Percentiles rank a stretch among this genome's conserved stretches.
Conservation (phyloP, 2,113 vertebrate species). For the Rhadina sibilatrix region DNA sequence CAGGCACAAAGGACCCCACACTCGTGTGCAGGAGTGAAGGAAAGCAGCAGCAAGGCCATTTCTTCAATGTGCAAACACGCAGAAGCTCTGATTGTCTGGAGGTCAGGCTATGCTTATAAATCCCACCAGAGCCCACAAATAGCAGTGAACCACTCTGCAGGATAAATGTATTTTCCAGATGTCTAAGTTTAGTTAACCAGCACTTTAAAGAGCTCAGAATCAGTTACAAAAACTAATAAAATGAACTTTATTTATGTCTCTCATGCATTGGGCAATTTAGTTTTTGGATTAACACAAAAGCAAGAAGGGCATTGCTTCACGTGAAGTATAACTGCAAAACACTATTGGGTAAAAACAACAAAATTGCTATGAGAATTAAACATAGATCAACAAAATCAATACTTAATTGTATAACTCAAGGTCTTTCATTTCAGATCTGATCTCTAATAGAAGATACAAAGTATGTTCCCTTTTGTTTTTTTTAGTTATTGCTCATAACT, state of each 20-base stretch:
- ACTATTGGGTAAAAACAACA: constrained; percentile 61
- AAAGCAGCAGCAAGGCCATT: neutral
- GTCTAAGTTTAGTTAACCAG: constrained; percentile 52
- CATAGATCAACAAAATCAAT: constrained; percentile 78
- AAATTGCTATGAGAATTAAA: constrained; percentile 74
- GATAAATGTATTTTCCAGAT: constrained; percentile 53
- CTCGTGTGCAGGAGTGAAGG: neutral
- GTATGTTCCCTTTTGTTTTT: constrained; percentile 55
- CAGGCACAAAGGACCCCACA: neutral
- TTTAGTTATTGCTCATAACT: constrained; percentile 63
- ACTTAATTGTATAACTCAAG: constrained; percentile 76
- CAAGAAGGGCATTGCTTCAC: constrained; percentile 37
- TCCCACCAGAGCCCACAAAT: neutral
- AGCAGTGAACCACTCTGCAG: constrained; percentile 7
- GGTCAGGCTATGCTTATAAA: neutral
- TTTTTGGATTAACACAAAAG: constrained; percentile 70
- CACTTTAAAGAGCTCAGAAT: constrained; percentile 54
- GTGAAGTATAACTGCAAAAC: constrained; percentile 64
- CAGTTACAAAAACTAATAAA: constrained; percentile 45
- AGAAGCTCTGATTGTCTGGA: neutral
- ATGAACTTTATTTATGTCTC: constrained; percentile 67
- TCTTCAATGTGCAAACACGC: neutral
- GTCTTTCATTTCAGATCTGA: constrained; percentile 69
- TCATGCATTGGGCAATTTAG: constrained; percentile 66
- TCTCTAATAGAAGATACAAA: constrained; percentile 65